A percentile compares a stretch with the other conserved stretches of the same genome.
phyloP scores from a whole-genome alignment of 1,140 invertebrate species.

The Micrasema minimum region DNA sequence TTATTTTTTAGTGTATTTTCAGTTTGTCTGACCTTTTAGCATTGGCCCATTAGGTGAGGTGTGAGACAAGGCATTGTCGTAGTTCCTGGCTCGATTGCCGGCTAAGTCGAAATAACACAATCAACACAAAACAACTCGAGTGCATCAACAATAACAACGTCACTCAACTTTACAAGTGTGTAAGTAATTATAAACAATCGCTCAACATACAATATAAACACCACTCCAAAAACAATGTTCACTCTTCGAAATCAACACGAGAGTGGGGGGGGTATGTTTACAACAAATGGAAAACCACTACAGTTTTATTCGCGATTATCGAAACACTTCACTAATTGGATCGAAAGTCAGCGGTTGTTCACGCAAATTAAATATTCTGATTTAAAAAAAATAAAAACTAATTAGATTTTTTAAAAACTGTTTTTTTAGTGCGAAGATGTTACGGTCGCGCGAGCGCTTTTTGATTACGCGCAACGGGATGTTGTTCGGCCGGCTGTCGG shows the following conservation, averaged over 20 bases:
- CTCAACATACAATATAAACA: conserved; percentile 29
- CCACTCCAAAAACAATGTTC: conserved; percentile 39
- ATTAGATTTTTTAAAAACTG: conserved; percentile 33
- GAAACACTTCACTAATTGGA: conserved; percentile 31
- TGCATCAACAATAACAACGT: conserved; percentile 22
- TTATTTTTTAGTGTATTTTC: too few relatives aligned
- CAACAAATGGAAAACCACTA: conserved; percentile 30
- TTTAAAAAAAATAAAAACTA: conserved; percentile 11
- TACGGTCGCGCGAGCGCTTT: conserved; percentile 36
- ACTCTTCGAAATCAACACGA: conserved; percentile 25
- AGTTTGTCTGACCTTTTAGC: conserved; percentile 50
- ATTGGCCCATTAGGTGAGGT: conserved; percentile 39
- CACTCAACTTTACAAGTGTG: conserved; percentile 33
- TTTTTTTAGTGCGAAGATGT: conserved; percentile 37
- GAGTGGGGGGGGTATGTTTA: conserved; percentile 31
- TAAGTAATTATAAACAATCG: conserved; percentile 34
- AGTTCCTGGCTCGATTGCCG: conserved; percentile 30
- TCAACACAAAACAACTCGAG: conserved; percentile 31
- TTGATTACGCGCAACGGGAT: conserved; percentile 32
- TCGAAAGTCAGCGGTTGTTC: conserved; percentile 29
- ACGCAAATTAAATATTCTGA: too few relatives aligned
- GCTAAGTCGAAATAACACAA: conserved; percentile 28
- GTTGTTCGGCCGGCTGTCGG: conserved; percentile 39
- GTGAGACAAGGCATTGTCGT: conserved; percentile 27
- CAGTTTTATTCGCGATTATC: conserved; percentile 31